Evolutionary conservation across 2,797 vertebrate species (phyloP), one percentile per base, ranked within the genome.

Genomic region (Leptodactylus fallax): DNA sequence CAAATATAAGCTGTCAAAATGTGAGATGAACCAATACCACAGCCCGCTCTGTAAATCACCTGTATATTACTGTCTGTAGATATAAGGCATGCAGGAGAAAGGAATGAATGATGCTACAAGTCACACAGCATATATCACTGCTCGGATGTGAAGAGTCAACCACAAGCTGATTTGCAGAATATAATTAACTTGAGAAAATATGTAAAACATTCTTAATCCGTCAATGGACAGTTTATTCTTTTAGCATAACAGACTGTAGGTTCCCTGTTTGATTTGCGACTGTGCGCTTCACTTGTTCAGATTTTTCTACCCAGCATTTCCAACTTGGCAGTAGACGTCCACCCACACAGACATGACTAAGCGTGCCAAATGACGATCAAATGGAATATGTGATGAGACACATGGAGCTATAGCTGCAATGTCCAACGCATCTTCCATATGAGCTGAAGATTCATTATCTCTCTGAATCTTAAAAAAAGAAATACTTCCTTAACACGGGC

Each of bases 351-450:
- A 55, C 67, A 89, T 86, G 88, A 89, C 58, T 86, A 88, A 89
- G 60, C 60, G 88, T 83, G 88, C 88, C 88, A 89, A 89, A 82
- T 89, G 88, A 89, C 51, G 79, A 82, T 81, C 69, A 85, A 83
- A 82, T 89, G 88, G 88, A 89, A 86, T 67, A 85, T 86, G 88
- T 89, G 88, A 89, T 89, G 83, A 89, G 84, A 86, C 88, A 89
- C 88, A 89, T 82, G 84, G 84, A 82, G 79, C 85, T 63, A 36
- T n/a, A 77, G 84, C 88, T 82, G 78, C 36, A 80, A 71, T 82
- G 84, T 79, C 88, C 88, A 89, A 89, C 36, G 72, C 79, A 89
- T 89, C 84, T 82, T 77, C 79, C 79, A 77, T 74, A 83, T 82
- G 88, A 88, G 88, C 84, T 86, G 79, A n/a, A 72, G 25, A 86